A percentile compares a stretch with the other conserved stretches of the same genome.
Evolutionary conservation across 2,113 vertebrate genomes (phyloP).

Genomic region (Pavo muticus): DNA sequence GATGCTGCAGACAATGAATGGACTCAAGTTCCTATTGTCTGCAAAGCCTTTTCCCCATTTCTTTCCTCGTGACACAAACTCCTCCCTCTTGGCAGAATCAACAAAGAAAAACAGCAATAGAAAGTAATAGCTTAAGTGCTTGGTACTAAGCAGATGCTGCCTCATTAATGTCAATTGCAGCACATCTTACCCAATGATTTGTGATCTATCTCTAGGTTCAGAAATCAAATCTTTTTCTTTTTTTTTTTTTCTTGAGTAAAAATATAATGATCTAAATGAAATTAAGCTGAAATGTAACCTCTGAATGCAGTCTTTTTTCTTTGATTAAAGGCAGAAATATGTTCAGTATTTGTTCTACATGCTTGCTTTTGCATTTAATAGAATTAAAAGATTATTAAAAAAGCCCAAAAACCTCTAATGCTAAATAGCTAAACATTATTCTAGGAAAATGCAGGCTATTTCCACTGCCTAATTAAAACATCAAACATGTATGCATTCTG

Average conservation of each 20-base stretch:
- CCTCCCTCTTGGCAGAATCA: constrained; percentile 10
- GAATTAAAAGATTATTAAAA: neutral
- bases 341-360: neutral
- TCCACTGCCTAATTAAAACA: neutral
- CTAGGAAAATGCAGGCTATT: neutral
- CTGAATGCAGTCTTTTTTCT: neutral
- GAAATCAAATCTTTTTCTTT: neutral
- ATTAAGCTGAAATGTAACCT: neutral
- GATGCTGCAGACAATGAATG: neutral
- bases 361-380: constrained; percentile 12
- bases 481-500: neutral
- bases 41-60: neutral
- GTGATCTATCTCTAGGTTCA: neutral
- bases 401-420: rapidly evolving
- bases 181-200: neutral
- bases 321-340: neutral
- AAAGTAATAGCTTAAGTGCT: neutral
- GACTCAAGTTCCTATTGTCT: neutral
- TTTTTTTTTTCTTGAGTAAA: neutral
- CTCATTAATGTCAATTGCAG: neutral
- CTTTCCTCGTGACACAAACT: neutral
- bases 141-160: neutral
- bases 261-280: neutral
- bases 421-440: neutral
- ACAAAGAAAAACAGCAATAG: neutral